Base-by-base conservation (phyloP, 2,797 vertebrate genomes). In the Bufotes viridis region DNA sequence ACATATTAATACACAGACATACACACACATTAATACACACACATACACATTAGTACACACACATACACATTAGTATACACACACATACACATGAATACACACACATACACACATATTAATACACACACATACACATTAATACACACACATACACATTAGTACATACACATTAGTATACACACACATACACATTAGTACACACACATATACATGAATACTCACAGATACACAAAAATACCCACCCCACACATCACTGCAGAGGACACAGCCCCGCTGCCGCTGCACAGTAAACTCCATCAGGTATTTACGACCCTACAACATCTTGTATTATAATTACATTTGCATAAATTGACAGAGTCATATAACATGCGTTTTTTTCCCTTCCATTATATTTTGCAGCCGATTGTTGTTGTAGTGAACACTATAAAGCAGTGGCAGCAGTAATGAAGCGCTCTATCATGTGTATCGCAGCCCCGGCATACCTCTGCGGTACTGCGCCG, bases 391-490 rank as follows among this genome's bases (percentile, higher is more conserved):
- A 58, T 26, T 67, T 53, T 53, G 29, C 61, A 67, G 69, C 2
- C 51, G 65, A 53, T 15, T 72, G 51, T 69, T 34, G 81, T n/a
- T 69, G 82, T 26, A 14, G 29, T 34, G 51, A 22, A 60, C 65
- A 67, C 61, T 65, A 82, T 57, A 76, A 78, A 67, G 24, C 58
- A 42, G 22, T 58, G 14, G n/a, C 63, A 42, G 18, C 11, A 57
- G 72, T 87, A 87, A 87, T 87, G 86, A 87, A 57, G 72, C 51
- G 58, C n/a, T 87, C 78, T 53, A 87, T 87, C 86, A 83, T 75
- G 69, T 81, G 78, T 76, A 87, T 67, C 65, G 70, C 75, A 87
- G 69, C 26, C 72, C 79, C 4, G 42, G 42, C 42, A 6, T 42
- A 6, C 42, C 5, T 42, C 42, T 69, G 42, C 63, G 76, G 80